phyloP scores from a whole-genome alignment of 2,888 invertebrate species.

The Acrocyrtus sp. region DNA sequence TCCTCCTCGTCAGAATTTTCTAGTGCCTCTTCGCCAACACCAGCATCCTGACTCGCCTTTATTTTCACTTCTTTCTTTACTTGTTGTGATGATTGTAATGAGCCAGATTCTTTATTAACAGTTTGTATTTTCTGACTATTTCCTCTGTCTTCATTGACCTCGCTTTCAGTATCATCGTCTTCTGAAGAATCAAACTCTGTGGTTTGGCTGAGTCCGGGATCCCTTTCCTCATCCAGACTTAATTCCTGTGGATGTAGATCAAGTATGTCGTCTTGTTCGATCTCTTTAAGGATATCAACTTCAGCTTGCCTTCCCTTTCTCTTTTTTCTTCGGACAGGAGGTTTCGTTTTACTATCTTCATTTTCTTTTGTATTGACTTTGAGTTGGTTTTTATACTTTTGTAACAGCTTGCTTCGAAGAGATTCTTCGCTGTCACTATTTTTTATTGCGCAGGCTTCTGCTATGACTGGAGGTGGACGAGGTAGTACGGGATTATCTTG shows the following conservation, averaged over 20 bases:
- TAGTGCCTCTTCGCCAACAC: not conserved
- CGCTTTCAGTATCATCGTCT: constrained; percentile 13
- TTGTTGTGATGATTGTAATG: not conserved
- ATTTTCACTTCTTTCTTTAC: not conserved
- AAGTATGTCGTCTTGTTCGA: constrained; percentile 42
- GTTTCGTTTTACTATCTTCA: not conserved
- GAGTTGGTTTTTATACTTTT: constrained; percentile 32
- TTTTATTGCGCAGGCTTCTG: constrained; percentile 11
- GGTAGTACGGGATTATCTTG: not conserved
- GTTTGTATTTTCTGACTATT: not conserved
- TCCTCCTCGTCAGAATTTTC: not conserved
- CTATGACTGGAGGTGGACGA: constrained; percentile 13
- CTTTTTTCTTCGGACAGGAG: not conserved
- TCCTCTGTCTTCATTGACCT: constrained; percentile 16
- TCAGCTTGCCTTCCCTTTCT: not conserved
- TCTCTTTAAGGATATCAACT: constrained; percentile 1
- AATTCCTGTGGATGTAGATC: constrained; percentile 42
- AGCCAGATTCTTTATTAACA: not conserved
- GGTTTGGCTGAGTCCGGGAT: not conserved
- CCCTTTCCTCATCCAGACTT: constrained; percentile 36
- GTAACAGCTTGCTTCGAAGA: constrained; percentile 34
- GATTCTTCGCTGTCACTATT: constrained; percentile 21
- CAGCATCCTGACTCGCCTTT: not conserved
- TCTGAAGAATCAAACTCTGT: constrained; percentile 12
- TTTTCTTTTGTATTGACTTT: not conserved